Conservation (phyloP, 1,140 invertebrate species). For the Drosophila truncata region DNA sequence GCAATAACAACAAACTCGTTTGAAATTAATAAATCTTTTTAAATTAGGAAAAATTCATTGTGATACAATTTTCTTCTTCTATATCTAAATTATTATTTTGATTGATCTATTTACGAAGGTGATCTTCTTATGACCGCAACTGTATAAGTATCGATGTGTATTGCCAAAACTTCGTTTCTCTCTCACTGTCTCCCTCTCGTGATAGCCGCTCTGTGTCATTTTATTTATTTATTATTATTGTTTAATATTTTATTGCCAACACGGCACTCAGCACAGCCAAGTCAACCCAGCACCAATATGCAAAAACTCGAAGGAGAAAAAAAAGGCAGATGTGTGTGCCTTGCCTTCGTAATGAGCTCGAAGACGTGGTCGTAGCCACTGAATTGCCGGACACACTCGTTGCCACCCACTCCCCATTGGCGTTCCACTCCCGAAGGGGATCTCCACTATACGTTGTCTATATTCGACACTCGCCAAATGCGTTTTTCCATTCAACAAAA, state of each 20-base stretch:
- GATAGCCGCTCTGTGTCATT: constrained; percentile 41
- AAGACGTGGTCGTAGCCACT: constrained; percentile 45
- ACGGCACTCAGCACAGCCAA: constrained; percentile 44
- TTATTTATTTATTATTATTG: constrained; percentile 69
- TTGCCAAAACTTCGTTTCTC: constrained; percentile 33
- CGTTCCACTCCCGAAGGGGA: constrained; percentile 11
- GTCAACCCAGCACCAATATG: constrained; percentile 52
- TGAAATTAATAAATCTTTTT: too few relatives aligned
- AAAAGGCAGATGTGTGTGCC: constrained; percentile 67
- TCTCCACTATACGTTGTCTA: constrained; percentile 63
- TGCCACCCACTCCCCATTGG: constrained; percentile 30
- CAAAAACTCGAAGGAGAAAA: constrained; percentile 68
- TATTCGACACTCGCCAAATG: constrained; percentile 62
- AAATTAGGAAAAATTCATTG: too few relatives aligned
- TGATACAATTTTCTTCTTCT: too few relatives aligned
- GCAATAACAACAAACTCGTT: too few relatives aligned
- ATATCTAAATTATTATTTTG: not conserved
- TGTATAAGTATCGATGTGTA: constrained; percentile 24
- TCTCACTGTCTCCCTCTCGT: not conserved
- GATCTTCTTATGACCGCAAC: constrained; percentile 14
- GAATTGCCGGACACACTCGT: constrained; percentile 55
- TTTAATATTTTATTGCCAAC: constrained; percentile 64
- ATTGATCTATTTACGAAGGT: not conserved
- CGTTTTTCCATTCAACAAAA: constrained; percentile 59
- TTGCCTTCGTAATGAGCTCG: constrained; percentile 69